These are phyloP conservation scores for Helarctos malayanus DNA, from an alignment of 2,797 vertebrate genomes.

Conservation along the genomic window DNA sequence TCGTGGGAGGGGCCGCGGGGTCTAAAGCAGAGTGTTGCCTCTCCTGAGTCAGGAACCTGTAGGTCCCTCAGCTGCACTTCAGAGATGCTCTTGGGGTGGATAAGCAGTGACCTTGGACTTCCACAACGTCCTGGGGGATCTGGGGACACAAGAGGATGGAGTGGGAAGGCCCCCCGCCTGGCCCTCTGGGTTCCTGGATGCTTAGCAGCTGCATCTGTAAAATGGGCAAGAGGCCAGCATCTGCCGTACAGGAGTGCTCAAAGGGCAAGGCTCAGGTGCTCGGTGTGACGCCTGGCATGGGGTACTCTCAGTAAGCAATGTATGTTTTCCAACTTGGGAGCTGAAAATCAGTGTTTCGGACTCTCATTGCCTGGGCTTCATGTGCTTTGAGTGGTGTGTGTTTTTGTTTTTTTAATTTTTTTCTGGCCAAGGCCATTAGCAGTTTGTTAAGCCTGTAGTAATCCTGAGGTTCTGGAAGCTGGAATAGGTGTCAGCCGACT, in stretches of 20 bases:
- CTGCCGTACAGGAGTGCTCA: background rate
- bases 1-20: background rate
- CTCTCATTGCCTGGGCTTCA: background rate
- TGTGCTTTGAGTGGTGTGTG: background rate
- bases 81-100: background rate
- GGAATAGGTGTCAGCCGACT: background rate
- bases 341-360: background rate
- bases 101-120: background rate
- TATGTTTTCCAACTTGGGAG: background rate
- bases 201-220: background rate
- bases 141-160: background rate
- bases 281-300: fast-evolving
- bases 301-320: background rate
- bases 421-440: background rate
- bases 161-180: too few species aligned
- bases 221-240: background rate
- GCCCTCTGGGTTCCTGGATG: background rate
- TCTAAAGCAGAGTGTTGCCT: background rate
- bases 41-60: background rate
- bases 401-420: background rate
- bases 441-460: background rate
- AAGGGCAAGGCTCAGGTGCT: background rate
- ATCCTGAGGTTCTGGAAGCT: background rate
- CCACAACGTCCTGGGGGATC: background rate
- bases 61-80: fast-evolving